Evolutionary conservation across 53 echinoderm and acorn worm genomes (phyloP).

Genomic region (Glandiceps talaboti): DNA sequence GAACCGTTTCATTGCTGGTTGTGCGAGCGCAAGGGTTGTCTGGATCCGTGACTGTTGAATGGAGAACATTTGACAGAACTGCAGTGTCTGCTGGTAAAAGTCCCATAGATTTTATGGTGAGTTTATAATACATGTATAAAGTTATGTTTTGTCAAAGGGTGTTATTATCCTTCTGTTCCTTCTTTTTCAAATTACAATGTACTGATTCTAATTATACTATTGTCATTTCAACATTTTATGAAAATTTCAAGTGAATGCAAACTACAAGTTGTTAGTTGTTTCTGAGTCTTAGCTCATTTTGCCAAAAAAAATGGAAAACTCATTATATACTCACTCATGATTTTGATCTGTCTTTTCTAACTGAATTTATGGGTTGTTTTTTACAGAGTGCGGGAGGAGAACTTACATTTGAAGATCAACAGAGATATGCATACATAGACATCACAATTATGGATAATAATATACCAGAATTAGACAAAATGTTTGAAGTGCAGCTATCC

Average conservation of each 20-base stretch:
- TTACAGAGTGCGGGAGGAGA: constrained; percentile 84
- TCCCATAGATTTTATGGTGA: constrained; percentile 88
- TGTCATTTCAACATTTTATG: too few species aligned
- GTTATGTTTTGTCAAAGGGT: too few species aligned
- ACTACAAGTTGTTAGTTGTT: too few species aligned
- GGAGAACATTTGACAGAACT: constrained; percentile 85
- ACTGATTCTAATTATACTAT: not conserved
- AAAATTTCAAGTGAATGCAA: too few species aligned
- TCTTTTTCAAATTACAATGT: not conserved
- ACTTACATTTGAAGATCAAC: constrained; percentile 56
- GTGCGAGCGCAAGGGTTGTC: constrained; percentile 89
- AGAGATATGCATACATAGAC: constrained; percentile 74
- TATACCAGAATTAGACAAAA: constrained; percentile 73
- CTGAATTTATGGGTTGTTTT: too few species aligned
- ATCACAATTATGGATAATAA: constrained; percentile 66
- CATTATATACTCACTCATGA: too few species aligned
- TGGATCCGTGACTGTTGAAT: constrained; percentile 77
- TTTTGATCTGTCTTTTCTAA: too few species aligned
- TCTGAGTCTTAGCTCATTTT: too few species aligned
- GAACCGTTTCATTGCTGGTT: constrained; percentile 55
- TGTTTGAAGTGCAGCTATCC: constrained; percentile 67
- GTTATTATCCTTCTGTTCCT: not conserved
- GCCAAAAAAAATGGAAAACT: too few species aligned
- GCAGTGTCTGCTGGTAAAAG: constrained; percentile 90
- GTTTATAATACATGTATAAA: too few species aligned